Evolutionary conservation across 2,113 vertebrate species (phyloP).

Genomic region (Canis aureus): DNA sequence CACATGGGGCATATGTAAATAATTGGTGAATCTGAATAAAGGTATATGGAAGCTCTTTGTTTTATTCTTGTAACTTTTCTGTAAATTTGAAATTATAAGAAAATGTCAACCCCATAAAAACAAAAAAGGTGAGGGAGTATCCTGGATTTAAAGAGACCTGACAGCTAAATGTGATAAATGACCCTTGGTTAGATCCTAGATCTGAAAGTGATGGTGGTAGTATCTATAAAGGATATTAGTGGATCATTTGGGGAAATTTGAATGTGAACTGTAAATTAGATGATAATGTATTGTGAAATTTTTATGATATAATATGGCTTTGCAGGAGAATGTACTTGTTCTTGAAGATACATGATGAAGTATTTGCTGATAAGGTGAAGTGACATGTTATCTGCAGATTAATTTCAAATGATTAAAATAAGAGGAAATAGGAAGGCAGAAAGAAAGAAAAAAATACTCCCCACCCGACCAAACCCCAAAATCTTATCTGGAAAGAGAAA

Average conservation of each 20-base stretch:
- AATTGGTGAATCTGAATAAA: background rate
- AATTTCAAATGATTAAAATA: constrained; percentile 27
- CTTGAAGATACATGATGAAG: background rate
- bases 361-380: background rate
- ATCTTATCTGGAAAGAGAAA: background rate
- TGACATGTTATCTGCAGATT: background rate
- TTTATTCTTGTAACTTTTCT: background rate
- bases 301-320: background rate
- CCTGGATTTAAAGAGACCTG: background rate
- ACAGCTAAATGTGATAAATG: background rate
- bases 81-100: background rate
- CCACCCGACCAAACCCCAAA: background rate
- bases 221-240: background rate
- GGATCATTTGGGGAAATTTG: background rate
- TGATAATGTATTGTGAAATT: background rate
- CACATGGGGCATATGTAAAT: background rate
- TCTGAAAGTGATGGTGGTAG: background rate
- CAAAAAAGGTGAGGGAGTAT: background rate
- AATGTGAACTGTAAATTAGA: background rate
- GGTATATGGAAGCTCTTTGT: background rate
- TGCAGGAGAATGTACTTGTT: background rate
- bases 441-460: background rate
- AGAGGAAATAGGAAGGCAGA: background rate
- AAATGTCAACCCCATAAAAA: background rate
- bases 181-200: background rate